These are phyloP conservation scores for Zeus faber DNA, from an alignment of 2,113 vertebrate species.

Conservation along the genomic window DNA sequence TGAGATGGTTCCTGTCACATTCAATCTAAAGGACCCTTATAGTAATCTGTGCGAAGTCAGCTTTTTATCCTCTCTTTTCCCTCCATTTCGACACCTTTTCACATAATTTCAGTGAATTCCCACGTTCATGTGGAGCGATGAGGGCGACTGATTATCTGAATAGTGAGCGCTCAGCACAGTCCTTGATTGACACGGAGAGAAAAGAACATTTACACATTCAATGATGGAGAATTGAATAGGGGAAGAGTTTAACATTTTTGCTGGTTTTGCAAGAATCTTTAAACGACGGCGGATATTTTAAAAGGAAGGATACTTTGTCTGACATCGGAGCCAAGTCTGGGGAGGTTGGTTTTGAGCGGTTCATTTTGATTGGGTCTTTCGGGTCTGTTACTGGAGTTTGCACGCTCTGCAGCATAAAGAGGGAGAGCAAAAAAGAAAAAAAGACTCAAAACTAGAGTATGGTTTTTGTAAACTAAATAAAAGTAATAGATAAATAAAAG, in stretches of 20 bases:
- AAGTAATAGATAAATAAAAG: too few relatives aligned
- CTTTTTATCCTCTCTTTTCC: constrained; percentile 26
- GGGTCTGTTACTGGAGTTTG: too few relatives aligned
- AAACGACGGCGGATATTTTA: constrained; percentile 55
- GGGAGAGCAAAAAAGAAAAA: too few relatives aligned
- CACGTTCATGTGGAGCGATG: constrained; percentile 37
- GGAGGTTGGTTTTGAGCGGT: too few relatives aligned
- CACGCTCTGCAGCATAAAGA: too few relatives aligned
- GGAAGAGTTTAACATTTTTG: constrained; percentile 32
- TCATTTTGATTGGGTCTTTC: too few relatives aligned
- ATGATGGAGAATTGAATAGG: constrained; percentile 37
- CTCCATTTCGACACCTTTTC: constrained; percentile 19
- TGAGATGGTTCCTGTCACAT: too few relatives aligned
- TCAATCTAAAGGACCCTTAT: not conserved
- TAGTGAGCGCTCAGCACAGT: constrained; percentile 56
- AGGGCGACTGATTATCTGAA: constrained; percentile 51
- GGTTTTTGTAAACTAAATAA: too few relatives aligned
- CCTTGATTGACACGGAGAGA: constrained; percentile 36
- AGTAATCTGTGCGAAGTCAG: constrained; percentile 28
- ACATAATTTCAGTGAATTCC: constrained; percentile 27
- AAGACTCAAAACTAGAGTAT: too few relatives aligned
- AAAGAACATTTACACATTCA: constrained; percentile 44
- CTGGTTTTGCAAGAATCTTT: constrained; percentile 56
- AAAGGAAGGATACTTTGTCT: constrained; percentile 44
- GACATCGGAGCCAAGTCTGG: constrained; percentile 24